Base-by-base conservation (phyloP, 2,888 invertebrate genomes). In the Hipparchia sbordonii region DNA sequence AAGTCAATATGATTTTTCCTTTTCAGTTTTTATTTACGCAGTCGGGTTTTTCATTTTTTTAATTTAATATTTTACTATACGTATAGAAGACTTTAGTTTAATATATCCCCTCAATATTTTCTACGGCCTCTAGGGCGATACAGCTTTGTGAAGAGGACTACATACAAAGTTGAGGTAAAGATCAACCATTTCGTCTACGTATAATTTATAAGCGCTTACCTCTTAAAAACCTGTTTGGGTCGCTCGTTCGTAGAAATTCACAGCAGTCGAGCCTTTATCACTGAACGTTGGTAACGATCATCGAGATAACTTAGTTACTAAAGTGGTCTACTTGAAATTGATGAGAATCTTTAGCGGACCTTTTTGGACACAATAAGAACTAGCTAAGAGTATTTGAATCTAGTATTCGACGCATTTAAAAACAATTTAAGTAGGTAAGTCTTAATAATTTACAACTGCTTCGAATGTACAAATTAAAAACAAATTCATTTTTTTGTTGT, bases 121-220 rank as follows among this genome's bases (percentile, higher is more conserved):
- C 6, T 56, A 56, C 13, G 4, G n/a, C 6, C 56, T 56, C 56
- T 56, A n/a, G 7, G 13, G 7, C n/a, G 23, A 23, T 23, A 23
- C 83, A 84, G 81, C 87, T 87, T 87, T 87, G 87, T 88, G 87
- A 86, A 88, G 87, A 88, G 87, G 82, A 83, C 82, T 82, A 82
- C 68, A 23, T 83, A 87, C 87, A 86, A 89, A 89, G 87, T 86
- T 85, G 12, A 65, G 82, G 84, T 85, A 84, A 78, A 79, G 80
- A 79, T 76, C 77, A 79, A 76, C 79, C 82, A 85, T 86, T 89
- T 89, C 87, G 88, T 89, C 91, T 91, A 90, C 89, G 87, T 88
- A 90, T 89, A 89, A 92, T 88, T 90, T 91, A 90, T 89, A 70
- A 85, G 86, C 86, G 88, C 80, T 85, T 92, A 91, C 93, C 92